Conservation (phyloP, 2,888 invertebrate species). For the Microchrysa polita region DNA sequence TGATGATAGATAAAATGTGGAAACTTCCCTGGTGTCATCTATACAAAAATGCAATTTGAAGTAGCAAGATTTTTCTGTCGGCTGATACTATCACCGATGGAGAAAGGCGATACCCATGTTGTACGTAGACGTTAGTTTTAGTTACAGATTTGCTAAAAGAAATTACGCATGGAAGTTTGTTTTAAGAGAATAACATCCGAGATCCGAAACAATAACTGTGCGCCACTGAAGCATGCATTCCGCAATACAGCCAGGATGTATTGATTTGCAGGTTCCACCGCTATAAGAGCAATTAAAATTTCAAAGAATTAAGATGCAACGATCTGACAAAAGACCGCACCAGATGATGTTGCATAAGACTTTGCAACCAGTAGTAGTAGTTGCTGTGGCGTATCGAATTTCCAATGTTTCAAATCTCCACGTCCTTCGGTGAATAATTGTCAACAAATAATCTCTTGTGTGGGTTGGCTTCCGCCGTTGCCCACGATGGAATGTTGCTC, state of each 20-base stretch:
- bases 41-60: too few relatives aligned
- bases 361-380: neutral
- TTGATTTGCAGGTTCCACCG: neutral
- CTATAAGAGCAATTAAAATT: constrained; percentile 21
- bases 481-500: neutral
- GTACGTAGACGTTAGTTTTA: too few relatives aligned
- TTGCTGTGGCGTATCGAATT: constrained; percentile 21
- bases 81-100: too few relatives aligned
- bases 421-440: neutral
- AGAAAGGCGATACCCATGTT: too few relatives aligned
- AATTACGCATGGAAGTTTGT: too few relatives aligned
- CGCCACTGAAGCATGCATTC: constrained; percentile 12
- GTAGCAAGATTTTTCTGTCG: too few relatives aligned
- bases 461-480: neutral
- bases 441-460: neutral
- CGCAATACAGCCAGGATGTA: neutral
- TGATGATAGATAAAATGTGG: too few relatives aligned
- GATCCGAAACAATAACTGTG: too few relatives aligned
- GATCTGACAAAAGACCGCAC: constrained; percentile 17
- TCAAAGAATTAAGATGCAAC: constrained; percentile 32
- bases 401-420: constrained; percentile 12
- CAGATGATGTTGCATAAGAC: constrained; percentile 6
- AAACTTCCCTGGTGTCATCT: too few relatives aligned
- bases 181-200: too few relatives aligned
- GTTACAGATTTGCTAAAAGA: too few relatives aligned